Evolutionary conservation across 2,113 vertebrate genomes (phyloP), one percentile per base, ranked within the genome.

Genomic region (Stigmatopora nigra): DNA sequence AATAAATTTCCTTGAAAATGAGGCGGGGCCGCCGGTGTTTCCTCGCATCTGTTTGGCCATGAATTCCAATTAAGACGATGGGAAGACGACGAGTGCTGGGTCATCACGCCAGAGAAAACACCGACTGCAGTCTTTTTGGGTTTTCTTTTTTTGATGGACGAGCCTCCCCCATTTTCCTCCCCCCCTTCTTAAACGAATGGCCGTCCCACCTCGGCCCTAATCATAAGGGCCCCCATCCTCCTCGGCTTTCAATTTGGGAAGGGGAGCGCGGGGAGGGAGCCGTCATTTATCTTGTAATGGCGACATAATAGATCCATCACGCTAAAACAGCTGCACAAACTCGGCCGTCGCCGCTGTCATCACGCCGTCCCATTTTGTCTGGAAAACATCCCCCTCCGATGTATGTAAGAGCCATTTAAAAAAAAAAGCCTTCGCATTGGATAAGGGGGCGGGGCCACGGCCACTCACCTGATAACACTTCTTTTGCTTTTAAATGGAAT

Each of bases 281-380:
- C 91, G 93, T 93, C 94, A 97, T 99, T 97, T 96, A 95, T 97
- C 94, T 98, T 98, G 93, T 98, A 98, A 99, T 97, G 93, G 94
- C 92, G 92, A 94, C 89, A 96, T 99, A 98, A 99, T 97, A 98
- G 95, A 97, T 96, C 93, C 92, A 97, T 97, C 96, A 99, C 92
- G 91, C 92, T 92, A 93, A 94, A 97, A 93, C 91, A 92, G 92
- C 92, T 92, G 90, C 91, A 94, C 89, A 92, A 93, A 94, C 86
- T 89, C 89, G 76, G 77, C 78, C 87, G 81, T 90, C 89, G 86
- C 85, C 82, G 77, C 78, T 78, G 83, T 84, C 86, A 82, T 82
- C 82, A 86, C 88, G 85, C 72, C 85, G 74, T 78, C 83, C 79
- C 78, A 72, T 85, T 84, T 82, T 72, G 79, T 82, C 77, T 77